Conservation (phyloP, 2,888 invertebrate genomes). For the Lomographa bimaculata region DNA sequence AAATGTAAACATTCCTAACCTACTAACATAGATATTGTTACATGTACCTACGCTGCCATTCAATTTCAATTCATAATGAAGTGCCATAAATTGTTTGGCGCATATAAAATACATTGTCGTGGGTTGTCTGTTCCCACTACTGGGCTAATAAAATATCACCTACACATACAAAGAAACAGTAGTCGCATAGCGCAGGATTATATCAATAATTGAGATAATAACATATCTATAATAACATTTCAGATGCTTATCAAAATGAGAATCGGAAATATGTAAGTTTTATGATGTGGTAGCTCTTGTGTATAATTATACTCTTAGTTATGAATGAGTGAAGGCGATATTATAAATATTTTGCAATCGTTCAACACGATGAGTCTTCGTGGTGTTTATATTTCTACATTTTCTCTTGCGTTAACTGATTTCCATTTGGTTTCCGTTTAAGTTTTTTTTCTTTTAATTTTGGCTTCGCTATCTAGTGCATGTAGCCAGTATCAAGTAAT, state of each 20-base stretch:
- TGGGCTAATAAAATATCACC: slow-evolving; percentile 8
- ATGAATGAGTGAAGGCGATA: slow-evolving; percentile 1
- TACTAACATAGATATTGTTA: no score
- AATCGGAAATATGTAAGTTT: neutral
- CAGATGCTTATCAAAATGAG: slow-evolving; percentile 3
- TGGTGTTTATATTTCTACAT: slow-evolving; percentile 1
- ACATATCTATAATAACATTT: neutral
- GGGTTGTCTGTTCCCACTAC: neutral
- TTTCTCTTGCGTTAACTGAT: slow-evolving; percentile 9
- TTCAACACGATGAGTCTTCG: slow-evolving; percentile 21
- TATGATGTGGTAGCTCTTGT: neutral
- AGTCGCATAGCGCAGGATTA: slow-evolving; percentile 19
- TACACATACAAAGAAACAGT: slow-evolving; percentile 9
- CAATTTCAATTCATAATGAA: slow-evolving; percentile 12
- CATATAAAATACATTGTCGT: slow-evolving; percentile 8
- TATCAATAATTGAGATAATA: slow-evolving; percentile 18
- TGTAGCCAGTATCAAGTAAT: no score
- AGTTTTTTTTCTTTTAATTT: no score
- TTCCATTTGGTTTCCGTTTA: slow-evolving; percentile 34
- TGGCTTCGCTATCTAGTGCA: no score
- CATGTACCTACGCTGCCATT: slow-evolving; percentile 3
- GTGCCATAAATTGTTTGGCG: slow-evolving; percentile 3
- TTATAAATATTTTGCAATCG: slow-evolving; percentile 16
- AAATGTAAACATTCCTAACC: no score
- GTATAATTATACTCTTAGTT: slow-evolving; percentile 1